Base-by-base conservation (phyloP, 2,797 vertebrate species). In the Periparus ater region DNA sequence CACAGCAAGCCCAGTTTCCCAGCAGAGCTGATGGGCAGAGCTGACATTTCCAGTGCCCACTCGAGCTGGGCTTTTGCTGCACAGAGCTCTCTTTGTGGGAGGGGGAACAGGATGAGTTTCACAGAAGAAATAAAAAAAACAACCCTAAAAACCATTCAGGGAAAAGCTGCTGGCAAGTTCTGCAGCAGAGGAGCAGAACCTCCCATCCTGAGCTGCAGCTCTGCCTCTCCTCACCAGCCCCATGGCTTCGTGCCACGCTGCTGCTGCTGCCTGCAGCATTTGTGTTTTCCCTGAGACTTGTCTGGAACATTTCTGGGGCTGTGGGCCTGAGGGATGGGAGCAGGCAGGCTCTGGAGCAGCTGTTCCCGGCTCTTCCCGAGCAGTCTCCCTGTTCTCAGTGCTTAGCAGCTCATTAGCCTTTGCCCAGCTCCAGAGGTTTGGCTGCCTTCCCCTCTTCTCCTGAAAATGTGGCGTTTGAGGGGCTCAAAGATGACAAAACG, bases 231-330 rank as follows among this genome's bases (percentile, higher is more conserved):
- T 63, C 6, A 0, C 1, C 17, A 71, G 66, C 76, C 48, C 5
- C 1, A 11, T 83, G 93, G 84, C 76, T 92, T 25, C 9, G 27
- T 63, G 76, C 65, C n/a, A 25, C 1, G 4, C 42, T 74, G 44
- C 74, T 63, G 50, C 17, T 70, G 62, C 10, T 67, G 48, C 78
- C 68, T 47, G 68, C 3, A 5, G 78, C 10, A 4, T 47, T 78
- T 70, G 34, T 85, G 57, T 58, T 91, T 67, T 74, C 68, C 78
- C 34, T 2, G 10, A 6, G 61, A 13, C 85, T 76, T 36, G 34
- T 91, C 4, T 86, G 84, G 86, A 75, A 70, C 73, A 32, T 91
- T 93, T 89, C 51, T 78, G 78, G 86, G 57, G 45, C 86, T 92
- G 44, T 40, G 93, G 70, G 67, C 76, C n/a, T 57, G 53, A 74